Percentiles rank a stretch among this genome's conserved stretches.
Evolutionary conservation across 2,113 vertebrate genomes (phyloP).

Genomic region (Hemiscyllium ocellatum): DNA sequence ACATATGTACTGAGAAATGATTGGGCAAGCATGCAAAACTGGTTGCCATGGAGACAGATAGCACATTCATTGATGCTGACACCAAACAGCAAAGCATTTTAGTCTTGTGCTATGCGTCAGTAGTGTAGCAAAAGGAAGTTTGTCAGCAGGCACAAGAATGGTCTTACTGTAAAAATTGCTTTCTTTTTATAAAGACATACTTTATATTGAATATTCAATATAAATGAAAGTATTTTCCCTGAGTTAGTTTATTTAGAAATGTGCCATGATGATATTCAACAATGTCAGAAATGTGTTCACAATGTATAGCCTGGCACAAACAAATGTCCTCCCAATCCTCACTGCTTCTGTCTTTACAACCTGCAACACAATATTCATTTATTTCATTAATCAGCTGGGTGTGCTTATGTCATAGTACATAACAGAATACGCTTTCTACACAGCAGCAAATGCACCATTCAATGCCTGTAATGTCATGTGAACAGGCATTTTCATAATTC

Average conservation of each 20-base stretch:
- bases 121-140: not conserved
- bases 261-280: not conserved
- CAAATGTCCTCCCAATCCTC: not conserved
- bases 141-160: not conserved
- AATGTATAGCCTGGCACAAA: not conserved
- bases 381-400: slow-evolving; percentile 22
- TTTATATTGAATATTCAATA: not conserved
- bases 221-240: not conserved
- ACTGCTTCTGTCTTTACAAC: not conserved
- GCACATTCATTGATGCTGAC: not conserved
- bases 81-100: not conserved
- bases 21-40: slow-evolving; percentile 1
- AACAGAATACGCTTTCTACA: not conserved
- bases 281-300: not conserved
- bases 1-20: not conserved
- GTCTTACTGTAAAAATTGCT: not conserved
- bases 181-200: not conserved
- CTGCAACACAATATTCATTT: not conserved
- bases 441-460: not conserved
- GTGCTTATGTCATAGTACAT: not conserved
- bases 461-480: not conserved
- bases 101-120: not conserved
- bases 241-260: not conserved
- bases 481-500: not conserved
- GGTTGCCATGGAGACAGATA: slow-evolving; percentile 29